A percentile compares a stretch with the other conserved stretches of the same genome.
These are phyloP conservation scores for Henricia sp. DNA, from an alignment of 53 echinoderm and acorn worm genomes.

Conservation along the genomic window DNA sequence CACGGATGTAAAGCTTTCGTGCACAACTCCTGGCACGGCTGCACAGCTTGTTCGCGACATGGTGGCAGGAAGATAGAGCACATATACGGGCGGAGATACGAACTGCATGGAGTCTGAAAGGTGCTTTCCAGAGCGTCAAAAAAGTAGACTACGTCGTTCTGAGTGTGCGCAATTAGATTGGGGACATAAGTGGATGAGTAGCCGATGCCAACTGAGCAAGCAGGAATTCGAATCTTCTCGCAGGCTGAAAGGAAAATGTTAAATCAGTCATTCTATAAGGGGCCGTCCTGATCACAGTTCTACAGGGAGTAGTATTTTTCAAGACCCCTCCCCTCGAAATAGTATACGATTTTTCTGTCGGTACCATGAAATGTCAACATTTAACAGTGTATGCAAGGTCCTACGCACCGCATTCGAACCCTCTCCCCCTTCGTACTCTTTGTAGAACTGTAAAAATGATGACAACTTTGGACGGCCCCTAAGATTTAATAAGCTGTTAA, in stretches of 20 bases:
- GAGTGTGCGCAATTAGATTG: not conserved
- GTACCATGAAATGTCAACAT: too few relatives aligned
- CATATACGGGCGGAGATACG: conserved; percentile 27
- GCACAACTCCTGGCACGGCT: conserved; percentile 45
- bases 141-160: not conserved
- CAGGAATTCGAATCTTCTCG: conserved; percentile 37
- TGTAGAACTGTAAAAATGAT: too few relatives aligned
- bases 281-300: not conserved
- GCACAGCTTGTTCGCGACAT: conserved; percentile 10
- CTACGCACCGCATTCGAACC: too few relatives aligned
- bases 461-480: too few relatives aligned
- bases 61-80: conserved; percentile 42
- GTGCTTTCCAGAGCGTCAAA: not conserved
- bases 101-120: conserved; percentile 9
- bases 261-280: not conserved
- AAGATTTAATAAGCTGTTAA: too few relatives aligned
- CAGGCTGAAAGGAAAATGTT: conserved; percentile 12
- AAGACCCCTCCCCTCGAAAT: too few relatives aligned
- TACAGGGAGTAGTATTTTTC: too few relatives aligned
- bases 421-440: too few relatives aligned
- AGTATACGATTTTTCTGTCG: too few relatives aligned
- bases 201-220: conserved; percentile 11
- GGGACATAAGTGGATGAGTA: conserved; percentile 36
- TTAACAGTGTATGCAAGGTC: too few relatives aligned
- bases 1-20: conserved; percentile 9